Evolutionary conservation across 2,797 vertebrate species (phyloP), one percentile per base, ranked within the genome.

Genomic region (Acrossocheilus wenchowensis): DNA sequence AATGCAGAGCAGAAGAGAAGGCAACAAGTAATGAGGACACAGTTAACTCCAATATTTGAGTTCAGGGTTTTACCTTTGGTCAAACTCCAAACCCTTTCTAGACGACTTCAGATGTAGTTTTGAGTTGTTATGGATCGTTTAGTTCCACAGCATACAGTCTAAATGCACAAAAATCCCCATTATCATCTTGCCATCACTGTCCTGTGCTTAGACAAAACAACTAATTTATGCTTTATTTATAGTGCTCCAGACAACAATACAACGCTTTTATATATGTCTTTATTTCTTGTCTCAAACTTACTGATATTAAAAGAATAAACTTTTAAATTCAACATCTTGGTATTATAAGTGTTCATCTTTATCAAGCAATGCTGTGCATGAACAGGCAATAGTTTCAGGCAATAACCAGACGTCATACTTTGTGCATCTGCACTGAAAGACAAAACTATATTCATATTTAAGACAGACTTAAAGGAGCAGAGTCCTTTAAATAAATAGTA

Each of bases 1-100:
- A 45, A 64, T 64, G 9, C n/a, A 79, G n/a, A 79, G 60, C 77
- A 79, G 77, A 79, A 78, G 74, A 39, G 10, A 77, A 57, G 21
- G 11, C 50, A 39, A 3, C 34, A 36, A 36, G 34, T 36, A 36
- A 36, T 78, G 75, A 64, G 57, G 57, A 79, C 78, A 72, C 19
- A n/a, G 39, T 43, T 72, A 41, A 21, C 2, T 43, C 9, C 39
- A 30, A 45, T 30, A 3, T 79, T 43, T 64, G 43, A 62, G 39
- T 30, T n/a, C 41, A 41, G 34, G 48, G 34, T 57, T 36, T 43
- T 26, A 62, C 14, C 36, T 79, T 43, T 79, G 54, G 7, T 62
- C 23, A 62, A 62, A 41, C 36, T 43, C 36, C 0, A 9, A 71
- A 69, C 8, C 68, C 36, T 69, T 66, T 66, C 6, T 30, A 12